phyloP scores from a whole-genome alignment of 2,797 vertebrate species.

The Acanthurus lineatus region DNA sequence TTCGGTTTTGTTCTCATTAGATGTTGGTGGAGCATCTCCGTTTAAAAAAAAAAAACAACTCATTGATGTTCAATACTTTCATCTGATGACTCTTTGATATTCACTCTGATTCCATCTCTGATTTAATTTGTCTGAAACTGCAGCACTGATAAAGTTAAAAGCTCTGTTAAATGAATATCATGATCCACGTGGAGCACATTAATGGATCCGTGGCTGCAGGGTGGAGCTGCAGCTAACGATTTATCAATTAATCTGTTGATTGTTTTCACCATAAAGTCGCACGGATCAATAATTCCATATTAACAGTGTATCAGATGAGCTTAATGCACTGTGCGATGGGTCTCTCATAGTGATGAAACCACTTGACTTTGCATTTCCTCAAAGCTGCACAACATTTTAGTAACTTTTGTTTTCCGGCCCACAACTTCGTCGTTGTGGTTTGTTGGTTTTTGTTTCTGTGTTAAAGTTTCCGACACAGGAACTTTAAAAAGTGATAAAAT shows the following conservation, averaged over 20 bases:
- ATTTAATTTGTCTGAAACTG: neutral
- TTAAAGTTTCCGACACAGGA: no score
- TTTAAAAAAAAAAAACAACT: no score
- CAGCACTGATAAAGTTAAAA: neutral
- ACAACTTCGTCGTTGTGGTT: neutral
- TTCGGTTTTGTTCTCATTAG: neutral
- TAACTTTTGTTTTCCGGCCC: neutral
- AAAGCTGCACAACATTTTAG: neutral
- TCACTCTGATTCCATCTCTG: neutral
- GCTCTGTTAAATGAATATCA: neutral
- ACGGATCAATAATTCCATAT: constrained; percentile 12
- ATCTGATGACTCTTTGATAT: neutral
- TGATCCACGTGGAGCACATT: neutral
- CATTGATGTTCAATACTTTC: neutral
- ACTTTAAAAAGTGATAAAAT: no score
- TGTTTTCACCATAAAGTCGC: constrained; percentile 2
- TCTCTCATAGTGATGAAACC: neutral
- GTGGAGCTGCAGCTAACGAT: neutral
- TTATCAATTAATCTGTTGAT: constrained; percentile 2
- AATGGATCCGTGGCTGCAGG: neutral
- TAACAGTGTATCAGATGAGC: neutral
- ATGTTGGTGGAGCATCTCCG: neutral
- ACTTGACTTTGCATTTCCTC: neutral
- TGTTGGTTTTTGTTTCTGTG: no score
- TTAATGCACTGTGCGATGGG: neutral